Conservation (phyloP, 1,140 invertebrate species). For the Helicoverpa zea region DNA sequence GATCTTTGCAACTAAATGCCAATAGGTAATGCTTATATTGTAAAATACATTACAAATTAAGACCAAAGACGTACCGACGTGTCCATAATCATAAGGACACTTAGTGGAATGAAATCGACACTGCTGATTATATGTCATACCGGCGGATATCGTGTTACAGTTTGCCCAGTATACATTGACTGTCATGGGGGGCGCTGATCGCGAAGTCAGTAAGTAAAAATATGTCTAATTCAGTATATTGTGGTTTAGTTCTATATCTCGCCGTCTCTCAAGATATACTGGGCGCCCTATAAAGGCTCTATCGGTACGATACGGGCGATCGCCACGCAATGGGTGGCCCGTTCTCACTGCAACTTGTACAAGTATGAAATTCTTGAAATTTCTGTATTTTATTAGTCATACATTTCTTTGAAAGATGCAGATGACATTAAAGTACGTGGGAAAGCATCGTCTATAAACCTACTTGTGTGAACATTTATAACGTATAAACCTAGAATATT, state of each 20-base stretch:
- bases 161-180: neutral
- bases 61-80: neutral
- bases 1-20: too few species aligned
- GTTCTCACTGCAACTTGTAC: slow-evolving; percentile 12
- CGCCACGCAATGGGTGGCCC: slow-evolving; percentile 32
- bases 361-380: slow-evolving; percentile 4
- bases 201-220: neutral
- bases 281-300: slow-evolving; percentile 22
- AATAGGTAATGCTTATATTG: neutral
- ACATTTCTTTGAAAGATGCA: neutral
- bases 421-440: neutral
- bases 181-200: slow-evolving; percentile 5
- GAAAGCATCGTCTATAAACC: neutral
- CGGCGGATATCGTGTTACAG: slow-evolving; percentile 28
- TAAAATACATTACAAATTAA: neutral
- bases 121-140: slow-evolving; percentile 40
- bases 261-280: neutral
- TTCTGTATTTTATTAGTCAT: slow-evolving; percentile 12
- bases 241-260: neutral
- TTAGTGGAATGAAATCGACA: slow-evolving; percentile 37
- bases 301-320: slow-evolving; percentile 29
- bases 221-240: neutral
- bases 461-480: neutral
- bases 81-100: slow-evolving; percentile 40
- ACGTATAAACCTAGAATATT: neutral